Evolutionary conservation across 2,888 invertebrate genomes (phyloP).

Genomic region (Pinctada fucata): DNA sequence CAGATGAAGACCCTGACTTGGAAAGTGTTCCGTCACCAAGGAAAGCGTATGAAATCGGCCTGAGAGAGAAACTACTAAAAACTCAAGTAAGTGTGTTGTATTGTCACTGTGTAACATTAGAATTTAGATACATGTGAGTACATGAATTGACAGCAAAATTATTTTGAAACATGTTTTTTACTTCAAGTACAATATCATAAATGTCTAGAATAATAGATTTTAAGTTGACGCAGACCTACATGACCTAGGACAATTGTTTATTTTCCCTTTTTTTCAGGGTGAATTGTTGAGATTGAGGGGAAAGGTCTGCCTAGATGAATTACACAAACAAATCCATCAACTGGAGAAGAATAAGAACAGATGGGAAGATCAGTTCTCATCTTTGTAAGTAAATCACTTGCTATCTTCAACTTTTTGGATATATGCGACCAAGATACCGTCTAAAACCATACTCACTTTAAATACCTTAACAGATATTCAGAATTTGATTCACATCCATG

Average conservation of each 20-base stretch:
- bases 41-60: background rate
- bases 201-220: background rate
- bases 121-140: background rate
- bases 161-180: background rate
- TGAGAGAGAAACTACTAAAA: constrained; percentile 6
- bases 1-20: background rate
- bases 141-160: background rate
- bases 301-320: constrained; percentile 23
- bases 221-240: no score
- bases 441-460: no score
- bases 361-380: constrained; percentile 9
- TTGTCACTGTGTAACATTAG: background rate
- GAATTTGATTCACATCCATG: no score
- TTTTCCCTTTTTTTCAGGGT: constrained; percentile 15
- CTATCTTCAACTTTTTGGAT: background rate
- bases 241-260: background rate
- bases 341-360: constrained; percentile 24
- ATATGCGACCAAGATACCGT: no score
- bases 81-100: constrained; percentile 14
- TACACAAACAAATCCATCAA: constrained; percentile 17
- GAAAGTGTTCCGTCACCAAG: background rate
- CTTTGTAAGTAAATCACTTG: constrained; percentile 7
- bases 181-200: background rate
- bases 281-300: constrained; percentile 26
- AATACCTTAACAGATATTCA: no score